A percentile compares a stretch with the other conserved stretches of the same genome.
Evolutionary conservation across 2,888 invertebrate species (phyloP).

Genomic region (Hirtodrosophila trivittata): DNA sequence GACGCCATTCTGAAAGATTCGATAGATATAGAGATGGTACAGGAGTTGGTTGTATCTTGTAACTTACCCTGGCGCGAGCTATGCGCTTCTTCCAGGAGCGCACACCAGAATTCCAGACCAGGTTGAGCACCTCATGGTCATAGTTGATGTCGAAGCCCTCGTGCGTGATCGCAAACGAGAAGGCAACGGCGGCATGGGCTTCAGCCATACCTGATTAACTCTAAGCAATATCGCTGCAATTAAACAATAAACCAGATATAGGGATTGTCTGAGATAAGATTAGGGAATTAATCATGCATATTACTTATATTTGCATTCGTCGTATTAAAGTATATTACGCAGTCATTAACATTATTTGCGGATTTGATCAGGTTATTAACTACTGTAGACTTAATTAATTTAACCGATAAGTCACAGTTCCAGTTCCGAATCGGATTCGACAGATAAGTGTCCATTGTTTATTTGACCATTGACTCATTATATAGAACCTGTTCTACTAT

Average conservation of each 20-base stretch:
- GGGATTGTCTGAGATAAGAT: slow-evolving; percentile 36
- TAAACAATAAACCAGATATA: slow-evolving; percentile 9
- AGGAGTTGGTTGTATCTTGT: not conserved
- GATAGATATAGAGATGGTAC: not conserved
- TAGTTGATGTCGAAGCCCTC: slow-evolving; percentile 99
- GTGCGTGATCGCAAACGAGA: slow-evolving; percentile 98
- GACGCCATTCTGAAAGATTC: slow-evolving; percentile 92
- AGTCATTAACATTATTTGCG: slow-evolving; percentile 34
- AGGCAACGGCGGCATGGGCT: slow-evolving; percentile 98
- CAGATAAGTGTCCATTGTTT: not conserved
- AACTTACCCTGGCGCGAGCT: slow-evolving; percentile 93
- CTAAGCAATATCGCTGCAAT: slow-evolving; percentile 27
- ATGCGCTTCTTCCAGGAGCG: slow-evolving; percentile 97
- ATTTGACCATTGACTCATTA: too few species aligned
- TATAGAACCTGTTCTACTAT: too few species aligned
- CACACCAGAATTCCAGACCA: slow-evolving; percentile 97
- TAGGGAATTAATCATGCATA: slow-evolving; percentile 9
- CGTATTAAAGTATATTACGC: slow-evolving; percentile 16
- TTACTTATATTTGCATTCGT: slow-evolving; percentile 11
- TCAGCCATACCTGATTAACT: slow-evolving; percentile 91
- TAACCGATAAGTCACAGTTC: slow-evolving; percentile 5
- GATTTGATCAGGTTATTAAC: slow-evolving; percentile 20
- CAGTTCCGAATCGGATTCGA: not conserved
- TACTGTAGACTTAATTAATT: slow-evolving; percentile 16
- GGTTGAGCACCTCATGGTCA: slow-evolving; percentile 96